Percentiles rank a stretch among this genome's conserved stretches.
These are phyloP conservation scores for Mamestra brassicae DNA, from an alignment of 2,888 invertebrate genomes.

Conservation along the genomic window DNA sequence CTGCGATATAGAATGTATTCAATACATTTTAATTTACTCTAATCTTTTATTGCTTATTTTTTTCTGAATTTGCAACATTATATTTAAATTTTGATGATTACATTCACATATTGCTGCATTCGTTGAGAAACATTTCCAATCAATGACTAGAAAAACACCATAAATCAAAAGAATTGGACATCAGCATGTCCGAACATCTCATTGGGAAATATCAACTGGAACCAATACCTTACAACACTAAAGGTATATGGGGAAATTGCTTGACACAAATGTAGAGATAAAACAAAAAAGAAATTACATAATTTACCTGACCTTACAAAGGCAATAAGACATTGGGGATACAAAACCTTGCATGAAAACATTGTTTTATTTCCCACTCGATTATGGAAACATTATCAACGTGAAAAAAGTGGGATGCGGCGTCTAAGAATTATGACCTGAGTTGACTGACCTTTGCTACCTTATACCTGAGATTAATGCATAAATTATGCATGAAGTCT, in stretches of 20 bases:
- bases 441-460: slow-evolving; percentile 54
- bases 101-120: slow-evolving; percentile 9
- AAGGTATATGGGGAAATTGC: slow-evolving; percentile 45
- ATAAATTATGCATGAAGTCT: slow-evolving; percentile 31
- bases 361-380: slow-evolving; percentile 19
- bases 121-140: slow-evolving; percentile 15
- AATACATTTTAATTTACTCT: too few relatives aligned
- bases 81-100: neutral
- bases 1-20: neutral
- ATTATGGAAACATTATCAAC: neutral
- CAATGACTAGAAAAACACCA: slow-evolving; percentile 2
- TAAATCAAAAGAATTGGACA: slow-evolving; percentile 43
- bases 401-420: slow-evolving; percentile 4
- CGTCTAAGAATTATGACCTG: neutral
- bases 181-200: slow-evolving; percentile 13
- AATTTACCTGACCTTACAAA: slow-evolving; percentile 45
- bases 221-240: slow-evolving; percentile 43
- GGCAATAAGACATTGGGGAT: slow-evolving; percentile 37
- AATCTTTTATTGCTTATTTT: neutral
- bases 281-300: slow-evolving; percentile 51
- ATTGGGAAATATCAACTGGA: slow-evolving; percentile 51
- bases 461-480: slow-evolving; percentile 26
- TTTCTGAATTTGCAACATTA: neutral
- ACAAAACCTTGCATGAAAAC: slow-evolving; percentile 38
- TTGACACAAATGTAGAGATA: slow-evolving; percentile 48